phyloP scores from a whole-genome alignment of 2,888 invertebrate species.

The Apotomis betuletana region DNA sequence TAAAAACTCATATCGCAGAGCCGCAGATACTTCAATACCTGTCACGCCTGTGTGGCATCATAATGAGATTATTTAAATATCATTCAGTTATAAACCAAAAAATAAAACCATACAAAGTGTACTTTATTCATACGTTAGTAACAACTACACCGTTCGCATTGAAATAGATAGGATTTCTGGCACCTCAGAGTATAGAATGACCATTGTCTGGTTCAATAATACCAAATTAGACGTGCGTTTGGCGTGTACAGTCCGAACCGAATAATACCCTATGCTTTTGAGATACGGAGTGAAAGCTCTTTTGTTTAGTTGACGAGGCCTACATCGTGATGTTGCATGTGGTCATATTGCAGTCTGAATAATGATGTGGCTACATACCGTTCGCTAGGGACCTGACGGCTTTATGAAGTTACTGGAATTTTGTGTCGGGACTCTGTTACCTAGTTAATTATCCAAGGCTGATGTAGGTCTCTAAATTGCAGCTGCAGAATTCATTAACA shows the following conservation, averaged over 20 bases:
- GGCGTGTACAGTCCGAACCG: slow-evolving; percentile 45
- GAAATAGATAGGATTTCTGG: slow-evolving; percentile 41
- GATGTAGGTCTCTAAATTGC: no score
- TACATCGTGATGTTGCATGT: slow-evolving; percentile 42
- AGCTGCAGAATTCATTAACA: no score
- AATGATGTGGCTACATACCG: slow-evolving; percentile 68
- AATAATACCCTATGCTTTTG: slow-evolving; percentile 51
- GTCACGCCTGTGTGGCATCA: slow-evolving; percentile 51
- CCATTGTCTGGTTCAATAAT: slow-evolving; percentile 67
- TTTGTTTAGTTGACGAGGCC: slow-evolving; percentile 44
- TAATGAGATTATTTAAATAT: slow-evolving; percentile 54
- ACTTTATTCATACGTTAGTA: slow-evolving; percentile 7
- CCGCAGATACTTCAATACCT: slow-evolving; percentile 45
- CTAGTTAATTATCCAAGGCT: no score
- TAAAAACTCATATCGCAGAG: not conserved
- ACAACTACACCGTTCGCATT: slow-evolving; percentile 27
- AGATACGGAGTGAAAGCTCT: slow-evolving; percentile 47
- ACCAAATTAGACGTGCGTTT: slow-evolving; percentile 50
- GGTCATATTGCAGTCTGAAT: slow-evolving; percentile 62
- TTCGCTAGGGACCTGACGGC: slow-evolving; percentile 59
- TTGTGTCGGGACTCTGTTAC: slow-evolving; percentile 7
- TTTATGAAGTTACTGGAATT: slow-evolving; percentile 50
- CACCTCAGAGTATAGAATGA: slow-evolving; percentile 63
- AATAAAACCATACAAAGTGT: slow-evolving; percentile 25
- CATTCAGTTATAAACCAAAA: slow-evolving; percentile 47